These are phyloP conservation scores for Artemia sp. DNA, from an alignment of 2,888 invertebrate species.

Conservation along the genomic window DNA sequence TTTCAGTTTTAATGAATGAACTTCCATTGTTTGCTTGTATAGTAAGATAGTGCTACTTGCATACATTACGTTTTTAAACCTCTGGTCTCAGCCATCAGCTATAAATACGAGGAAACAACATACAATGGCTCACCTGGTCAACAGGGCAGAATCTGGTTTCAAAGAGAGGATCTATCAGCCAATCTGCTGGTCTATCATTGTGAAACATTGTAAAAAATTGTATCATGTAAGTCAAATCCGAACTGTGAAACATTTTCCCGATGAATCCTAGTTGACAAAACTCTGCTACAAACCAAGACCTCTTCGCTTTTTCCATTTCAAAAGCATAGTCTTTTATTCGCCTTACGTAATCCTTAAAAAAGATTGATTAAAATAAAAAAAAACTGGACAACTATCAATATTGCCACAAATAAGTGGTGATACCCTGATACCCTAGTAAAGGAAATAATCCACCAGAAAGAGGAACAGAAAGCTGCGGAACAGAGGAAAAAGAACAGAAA, in stretches of 20 bases:
- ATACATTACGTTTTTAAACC: no score
- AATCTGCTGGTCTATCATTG: slow-evolving; percentile 89
- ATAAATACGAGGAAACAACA: background rate
- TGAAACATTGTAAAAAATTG: slow-evolving; percentile 90
- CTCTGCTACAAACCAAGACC: slow-evolving; percentile 78
- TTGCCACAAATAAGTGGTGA: no score
- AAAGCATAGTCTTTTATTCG: slow-evolving; percentile 68
- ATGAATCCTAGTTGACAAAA: slow-evolving; percentile 89
- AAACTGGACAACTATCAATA: no score
- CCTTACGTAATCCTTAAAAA: slow-evolving; percentile 49
- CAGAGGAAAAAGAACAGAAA: no score
- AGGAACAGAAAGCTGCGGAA: no score
- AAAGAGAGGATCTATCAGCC: slow-evolving; percentile 77
- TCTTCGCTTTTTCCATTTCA: slow-evolving; percentile 51
- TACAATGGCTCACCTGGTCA: slow-evolving; percentile 42
- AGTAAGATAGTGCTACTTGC: no score
- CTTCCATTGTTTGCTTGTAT: no score
- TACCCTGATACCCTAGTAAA: no score
- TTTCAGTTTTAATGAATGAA: no score
- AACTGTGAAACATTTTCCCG: slow-evolving; percentile 79
- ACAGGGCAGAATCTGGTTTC: slow-evolving; percentile 76
- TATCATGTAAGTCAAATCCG: slow-evolving; percentile 65
- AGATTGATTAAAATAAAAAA: background rate
- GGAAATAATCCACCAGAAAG: no score
- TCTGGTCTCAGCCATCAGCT: slow-evolving; percentile 23